A percentile compares a stretch with the other conserved stretches of the same genome.
phyloP scores from a whole-genome alignment of 2,113 vertebrate species.

The Catharus minimus region DNA sequence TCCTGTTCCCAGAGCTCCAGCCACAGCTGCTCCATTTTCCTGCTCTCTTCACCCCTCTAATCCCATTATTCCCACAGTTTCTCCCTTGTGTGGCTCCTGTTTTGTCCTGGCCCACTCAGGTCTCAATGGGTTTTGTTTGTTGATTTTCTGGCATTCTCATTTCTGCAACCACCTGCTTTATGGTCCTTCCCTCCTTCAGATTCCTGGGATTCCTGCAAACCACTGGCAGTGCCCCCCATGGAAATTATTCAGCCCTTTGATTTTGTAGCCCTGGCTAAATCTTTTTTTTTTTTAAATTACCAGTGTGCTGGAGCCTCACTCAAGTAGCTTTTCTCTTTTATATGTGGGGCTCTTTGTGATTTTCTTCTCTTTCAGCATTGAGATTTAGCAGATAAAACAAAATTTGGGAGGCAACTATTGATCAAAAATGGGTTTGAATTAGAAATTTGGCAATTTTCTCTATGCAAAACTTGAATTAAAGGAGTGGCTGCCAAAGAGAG shows the following conservation, averaged over 20 bases:
- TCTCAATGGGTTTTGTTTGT: neutral
- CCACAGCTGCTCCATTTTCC: neutral
- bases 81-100: neutral
- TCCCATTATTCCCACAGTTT: neutral
- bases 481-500: neutral
- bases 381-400: neutral
- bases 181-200: neutral
- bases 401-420: neutral
- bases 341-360: accelerated
- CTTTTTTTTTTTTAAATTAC: neutral
- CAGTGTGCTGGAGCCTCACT: neutral
- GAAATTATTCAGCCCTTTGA: neutral
- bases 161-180: neutral
- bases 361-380: neutral
- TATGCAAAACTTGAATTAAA: neutral
- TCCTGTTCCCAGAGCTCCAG: neutral
- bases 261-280: neutral
- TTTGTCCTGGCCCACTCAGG: neutral
- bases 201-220: neutral
- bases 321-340: neutral
- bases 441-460: neutral
- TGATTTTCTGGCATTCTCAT: neutral
- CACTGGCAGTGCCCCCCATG: accelerated
- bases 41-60: neutral
- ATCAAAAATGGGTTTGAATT: neutral